Evolutionary conservation across 2,888 invertebrate species (phyloP).

Genomic region (Phyto melanocephala): DNA sequence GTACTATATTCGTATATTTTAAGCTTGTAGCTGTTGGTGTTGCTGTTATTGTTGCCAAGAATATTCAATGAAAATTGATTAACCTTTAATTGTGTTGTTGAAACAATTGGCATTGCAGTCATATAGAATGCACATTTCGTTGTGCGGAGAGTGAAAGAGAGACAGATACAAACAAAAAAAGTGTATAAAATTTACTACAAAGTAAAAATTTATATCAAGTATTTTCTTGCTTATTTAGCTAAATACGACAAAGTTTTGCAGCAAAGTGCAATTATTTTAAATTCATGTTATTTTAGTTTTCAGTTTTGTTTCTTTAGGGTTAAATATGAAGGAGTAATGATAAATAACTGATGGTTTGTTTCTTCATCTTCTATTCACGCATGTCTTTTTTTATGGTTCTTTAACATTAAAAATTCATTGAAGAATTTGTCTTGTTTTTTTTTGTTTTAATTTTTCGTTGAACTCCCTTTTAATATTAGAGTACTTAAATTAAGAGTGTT

Average conservation of each 20-base stretch:
- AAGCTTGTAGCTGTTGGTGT: slow-evolving; percentile 11
- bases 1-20: slow-evolving; percentile 9
- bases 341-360: slow-evolving; percentile 46
- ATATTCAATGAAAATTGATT: slow-evolving; percentile 48
- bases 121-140: not conserved
- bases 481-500: slow-evolving; percentile 30
- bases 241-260: not conserved
- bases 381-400: slow-evolving; percentile 44
- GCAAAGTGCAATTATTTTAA: not conserved
- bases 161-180: too few species aligned
- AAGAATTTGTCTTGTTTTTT: slow-evolving; percentile 53
- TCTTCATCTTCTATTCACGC: slow-evolving; percentile 56
- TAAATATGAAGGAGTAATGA: slow-evolving; percentile 56
- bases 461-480: slow-evolving; percentile 12
- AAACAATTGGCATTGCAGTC: not conserved
- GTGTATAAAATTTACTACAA: too few species aligned
- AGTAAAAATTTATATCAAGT: too few species aligned
- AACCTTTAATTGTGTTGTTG: slow-evolving; percentile 29
- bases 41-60: not conserved
- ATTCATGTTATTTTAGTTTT: not conserved
- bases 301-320: slow-evolving; percentile 21
- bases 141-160: not conserved
- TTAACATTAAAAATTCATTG: slow-evolving; percentile 63
- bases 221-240: too few species aligned
- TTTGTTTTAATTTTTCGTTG: not conserved